Percentiles rank a stretch among this genome's conserved stretches.
Evolutionary conservation across 92 coral and sea anemone genomes (phyloP).

Genomic region (Metridium senile): DNA sequence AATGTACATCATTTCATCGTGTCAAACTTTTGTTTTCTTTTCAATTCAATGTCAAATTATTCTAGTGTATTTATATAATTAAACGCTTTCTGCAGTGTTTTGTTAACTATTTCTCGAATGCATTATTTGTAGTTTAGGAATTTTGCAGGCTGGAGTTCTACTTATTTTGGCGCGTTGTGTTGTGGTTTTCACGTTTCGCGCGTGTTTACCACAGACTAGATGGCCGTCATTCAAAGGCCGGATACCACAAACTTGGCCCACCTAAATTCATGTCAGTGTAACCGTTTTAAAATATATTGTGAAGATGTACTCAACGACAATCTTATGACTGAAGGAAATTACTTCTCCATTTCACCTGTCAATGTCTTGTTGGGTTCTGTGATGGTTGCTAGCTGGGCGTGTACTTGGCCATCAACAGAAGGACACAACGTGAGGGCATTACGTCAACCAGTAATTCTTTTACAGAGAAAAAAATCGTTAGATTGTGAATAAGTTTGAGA

Average conservation of each 20-base stretch:
- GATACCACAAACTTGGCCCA: slow-evolving; percentile 17
- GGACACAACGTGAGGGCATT: background rate
- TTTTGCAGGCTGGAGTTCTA: background rate
- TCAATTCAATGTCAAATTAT: too few species aligned
- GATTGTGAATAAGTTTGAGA: too few species aligned
- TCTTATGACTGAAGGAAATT: slow-evolving; percentile 15
- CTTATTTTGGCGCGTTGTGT: background rate
- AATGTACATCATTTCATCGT: too few species aligned
- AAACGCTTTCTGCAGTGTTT: too few species aligned
- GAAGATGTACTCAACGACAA: background rate
- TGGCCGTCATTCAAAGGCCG: slow-evolving; percentile 8
- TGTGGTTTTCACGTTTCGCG: slow-evolving; percentile 1
- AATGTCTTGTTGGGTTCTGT: background rate
- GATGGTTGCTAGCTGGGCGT: background rate
- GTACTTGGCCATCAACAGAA: background rate
- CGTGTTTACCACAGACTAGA: background rate
- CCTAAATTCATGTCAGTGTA: slow-evolving; percentile 22
- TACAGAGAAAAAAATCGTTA: background rate
- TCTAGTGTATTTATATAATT: too few species aligned
- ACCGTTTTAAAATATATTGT: slow-evolving; percentile 16
- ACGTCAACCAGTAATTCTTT: background rate
- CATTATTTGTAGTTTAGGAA: background rate
- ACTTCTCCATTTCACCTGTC: slow-evolving; percentile 16
- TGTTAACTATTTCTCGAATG: background rate
- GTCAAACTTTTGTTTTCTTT: too few species aligned